Base-by-base conservation (phyloP, 1,140 invertebrate genomes). In the Hydropsyche tenuis region DNA sequence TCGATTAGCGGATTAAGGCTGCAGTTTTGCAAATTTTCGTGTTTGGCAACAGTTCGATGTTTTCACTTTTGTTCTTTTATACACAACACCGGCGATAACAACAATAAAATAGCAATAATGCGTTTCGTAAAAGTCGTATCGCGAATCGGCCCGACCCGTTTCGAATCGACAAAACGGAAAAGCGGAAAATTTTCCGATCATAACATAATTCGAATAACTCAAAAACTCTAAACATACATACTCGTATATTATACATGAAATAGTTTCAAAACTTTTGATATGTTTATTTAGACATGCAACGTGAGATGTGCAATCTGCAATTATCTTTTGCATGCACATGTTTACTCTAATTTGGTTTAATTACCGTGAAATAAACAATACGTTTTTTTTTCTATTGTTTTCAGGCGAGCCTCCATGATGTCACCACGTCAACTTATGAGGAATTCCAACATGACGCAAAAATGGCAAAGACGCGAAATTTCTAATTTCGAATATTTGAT, bases 401-500 rank as follows among this genome's bases (percentile, higher is more conserved):
- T 6, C 86, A 94, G 97, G 79, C 89, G 96, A 77, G 96, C 97
- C 23, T 99, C 96, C 0, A 93, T 99, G 91, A 99, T 99, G 94
- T 96, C 96, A 7, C 96, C 98, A 0, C 89, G 97, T 42, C 97
- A 99, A 81, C 88, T 99, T 77, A 99, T 99, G 93, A 90, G 96
- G 73, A 95, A 96, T 85, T 99, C 97, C 9, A 99, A 99, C 84
- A 99, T 99, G 98, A 99, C 96, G 2, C 95, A 98, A 85, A 98
- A 98, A 85, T 99, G 98, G 98, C 96, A 99, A 84, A 88, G 96
- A 11, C 87, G 98, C 22, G 98, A 99, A 85, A 99, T 99, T 77
- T 98, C 96, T 56, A 99, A 99, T 86, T 99, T 99, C 83, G 97
- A 99, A 82, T 99, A 99, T 84, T 89, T 99, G 75, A 99, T 99